phyloP scores from a whole-genome alignment of 1,140 invertebrate genomes.

The Drosophila guanche region DNA sequence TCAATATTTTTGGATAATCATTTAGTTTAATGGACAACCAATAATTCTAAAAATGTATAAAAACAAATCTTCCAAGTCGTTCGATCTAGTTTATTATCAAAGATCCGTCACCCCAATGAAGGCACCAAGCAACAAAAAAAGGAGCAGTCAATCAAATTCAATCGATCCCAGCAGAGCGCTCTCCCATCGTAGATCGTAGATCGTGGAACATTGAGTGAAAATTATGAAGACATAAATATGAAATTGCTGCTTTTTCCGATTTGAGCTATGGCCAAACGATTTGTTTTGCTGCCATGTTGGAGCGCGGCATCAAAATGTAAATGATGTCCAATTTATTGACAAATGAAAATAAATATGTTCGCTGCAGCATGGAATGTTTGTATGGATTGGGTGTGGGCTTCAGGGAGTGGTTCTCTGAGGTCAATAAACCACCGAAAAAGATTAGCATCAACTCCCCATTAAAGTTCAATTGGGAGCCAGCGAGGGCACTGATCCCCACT shows the following conservation, averaged over 20 bases:
- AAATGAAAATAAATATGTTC: slow-evolving; percentile 53
- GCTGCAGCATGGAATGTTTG: neutral
- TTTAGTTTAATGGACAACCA: too few species aligned
- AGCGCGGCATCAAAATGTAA: slow-evolving; percentile 37
- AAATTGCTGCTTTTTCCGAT: slow-evolving; percentile 39
- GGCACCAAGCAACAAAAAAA: slow-evolving; percentile 41
- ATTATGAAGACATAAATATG: slow-evolving; percentile 64
- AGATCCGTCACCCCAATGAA: too few species aligned
- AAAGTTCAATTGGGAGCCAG: slow-evolving; percentile 27
- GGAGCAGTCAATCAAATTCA: slow-evolving; percentile 40
- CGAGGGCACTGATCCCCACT: slow-evolving; percentile 32
- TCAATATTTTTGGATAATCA: too few species aligned
- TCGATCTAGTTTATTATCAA: too few species aligned
- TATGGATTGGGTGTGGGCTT: neutral
- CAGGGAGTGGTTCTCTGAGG: slow-evolving; percentile 9
- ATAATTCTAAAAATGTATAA: too few species aligned
- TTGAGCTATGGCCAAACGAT: slow-evolving; percentile 43
- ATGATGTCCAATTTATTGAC: slow-evolving; percentile 64
- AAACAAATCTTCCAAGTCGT: too few species aligned
- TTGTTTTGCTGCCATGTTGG: slow-evolving; percentile 52
- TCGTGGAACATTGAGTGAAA: slow-evolving; percentile 50
- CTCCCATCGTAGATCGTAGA: slow-evolving; percentile 28
- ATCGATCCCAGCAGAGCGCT: slow-evolving; percentile 2
- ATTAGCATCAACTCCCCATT: slow-evolving; percentile 9
- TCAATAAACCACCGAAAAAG: slow-evolving; percentile 29